These are phyloP conservation scores for Drosophila serrata DNA, from an alignment of 1,140 invertebrate genomes.

Conservation along the genomic window DNA sequence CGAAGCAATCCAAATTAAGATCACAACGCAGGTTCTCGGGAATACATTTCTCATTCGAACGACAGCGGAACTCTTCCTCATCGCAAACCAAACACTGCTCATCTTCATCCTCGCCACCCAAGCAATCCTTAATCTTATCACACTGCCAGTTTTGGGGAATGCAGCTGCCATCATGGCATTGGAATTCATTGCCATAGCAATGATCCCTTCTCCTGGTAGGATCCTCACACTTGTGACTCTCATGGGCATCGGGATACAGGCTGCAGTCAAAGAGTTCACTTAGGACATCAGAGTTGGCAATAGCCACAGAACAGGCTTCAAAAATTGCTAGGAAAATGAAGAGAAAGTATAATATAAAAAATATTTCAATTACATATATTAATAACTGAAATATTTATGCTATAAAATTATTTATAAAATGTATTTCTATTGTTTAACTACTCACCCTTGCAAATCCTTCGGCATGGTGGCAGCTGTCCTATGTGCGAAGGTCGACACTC, in stretches of 20 bases:
- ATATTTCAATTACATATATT: background rate
- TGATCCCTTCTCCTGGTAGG: constrained; percentile 82
- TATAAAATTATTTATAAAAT: background rate
- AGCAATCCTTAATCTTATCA: constrained; percentile 89
- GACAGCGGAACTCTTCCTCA: constrained; percentile 87
- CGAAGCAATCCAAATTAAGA: constrained; percentile 92
- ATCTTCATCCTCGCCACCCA: constrained; percentile 88
- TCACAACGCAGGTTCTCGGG: constrained; percentile 92
- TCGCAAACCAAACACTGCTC: constrained; percentile 87
- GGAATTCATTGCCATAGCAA: constrained; percentile 87
- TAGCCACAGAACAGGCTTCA: constrained; percentile 88
- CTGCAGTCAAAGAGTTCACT: constrained; percentile 87
- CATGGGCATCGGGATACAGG: constrained; percentile 87
- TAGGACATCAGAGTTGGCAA: constrained; percentile 86
- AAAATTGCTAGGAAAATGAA: constrained; percentile 85
- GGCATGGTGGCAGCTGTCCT: constrained; percentile 87
- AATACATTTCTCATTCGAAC: constrained; percentile 89
- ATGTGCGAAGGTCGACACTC: constrained; percentile 88
- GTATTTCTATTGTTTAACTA: background rate
- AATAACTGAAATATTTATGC: background rate
- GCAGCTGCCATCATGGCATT: constrained; percentile 89
- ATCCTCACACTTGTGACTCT: constrained; percentile 85
- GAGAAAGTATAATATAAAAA: background rate
- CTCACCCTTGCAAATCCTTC: constrained; percentile 89
- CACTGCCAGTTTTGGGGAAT: constrained; percentile 88